Base-by-base conservation (phyloP, 1,140 invertebrate species). In the Archivesica marissinica region DNA sequence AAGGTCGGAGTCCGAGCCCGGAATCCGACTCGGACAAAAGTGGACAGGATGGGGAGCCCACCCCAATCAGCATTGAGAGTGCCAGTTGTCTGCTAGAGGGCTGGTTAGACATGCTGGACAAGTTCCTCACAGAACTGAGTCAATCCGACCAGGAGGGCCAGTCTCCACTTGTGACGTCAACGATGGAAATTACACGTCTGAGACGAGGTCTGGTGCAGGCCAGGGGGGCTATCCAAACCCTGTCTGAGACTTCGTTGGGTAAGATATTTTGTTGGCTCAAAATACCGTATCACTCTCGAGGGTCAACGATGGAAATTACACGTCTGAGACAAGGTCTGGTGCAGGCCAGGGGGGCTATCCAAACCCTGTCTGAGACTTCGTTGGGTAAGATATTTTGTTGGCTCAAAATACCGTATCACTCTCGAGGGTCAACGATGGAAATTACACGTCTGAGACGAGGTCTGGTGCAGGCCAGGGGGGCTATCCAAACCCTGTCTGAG, bases 191-290 rank as follows among this genome's bases (percentile, higher is more conserved):
- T 6, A 23, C 56, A 35, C 70, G 74, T 15, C 17, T 85, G 20
- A 50, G 74, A 38, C 41, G 75, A 7, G 74, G 82, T 66, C 59
- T 85, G 20, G 82, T 44, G n/a, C 82, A 85, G 28, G 82, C 74
- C 28, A 76, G 74, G 33, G 72, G 59, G 11, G 75, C 74, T 23
- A 28, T 85, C 11, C 28, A 78, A 1, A 52, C 82, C 23, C 30
- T 85, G 38, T 76, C 82, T 35, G 59, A 68, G 17, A 11, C 59
- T 7, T 39, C 54, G 28, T n/a, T 61, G 30, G 72, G 82, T 85
- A 64, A 33, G 44, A 2, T 61, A 20, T 20, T 52, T 75, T 59
- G n/a, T n/a, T n/a, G n/a, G n/a, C n/a, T n/a, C n/a, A n/a, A n/a
- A n/a, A n/a, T n/a, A n/a, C n/a, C n/a, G n/a, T n/a, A n/a, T n/a